Evolutionary conservation across 2,113 vertebrate species (phyloP).

Genomic region (Malurus alboscapulatus): DNA sequence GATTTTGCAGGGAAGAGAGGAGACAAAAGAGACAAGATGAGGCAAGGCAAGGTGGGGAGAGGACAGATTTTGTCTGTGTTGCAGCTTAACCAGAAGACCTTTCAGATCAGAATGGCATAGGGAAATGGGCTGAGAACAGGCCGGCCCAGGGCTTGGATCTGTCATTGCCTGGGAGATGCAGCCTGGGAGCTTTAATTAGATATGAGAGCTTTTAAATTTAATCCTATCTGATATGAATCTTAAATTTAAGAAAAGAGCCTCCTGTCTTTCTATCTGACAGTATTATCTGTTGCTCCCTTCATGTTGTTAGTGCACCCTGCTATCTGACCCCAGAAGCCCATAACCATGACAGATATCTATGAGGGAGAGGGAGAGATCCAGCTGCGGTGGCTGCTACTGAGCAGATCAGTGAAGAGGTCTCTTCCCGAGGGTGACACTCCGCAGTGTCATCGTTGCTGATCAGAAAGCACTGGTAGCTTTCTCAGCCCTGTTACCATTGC

Average conservation of each 20-base stretch:
- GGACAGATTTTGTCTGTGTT: neutral
- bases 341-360: neutral
- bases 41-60: neutral
- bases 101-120: neutral
- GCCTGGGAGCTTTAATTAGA: constrained; percentile 18
- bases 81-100: neutral
- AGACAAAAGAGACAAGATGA: neutral
- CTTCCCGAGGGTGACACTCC: neutral
- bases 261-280: neutral
- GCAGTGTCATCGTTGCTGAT: neutral
- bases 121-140: neutral
- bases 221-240: constrained; percentile 26
- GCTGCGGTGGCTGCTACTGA: neutral
- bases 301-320: neutral
- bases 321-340: neutral
- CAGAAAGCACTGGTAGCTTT: neutral
- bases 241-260: neutral
- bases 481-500: neutral
- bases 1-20: neutral
- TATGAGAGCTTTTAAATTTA: constrained; percentile 38
- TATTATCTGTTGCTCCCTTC: neutral
- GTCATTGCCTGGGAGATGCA: neutral
- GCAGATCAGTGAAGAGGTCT: neutral
- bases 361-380: neutral
- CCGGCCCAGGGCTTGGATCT: neutral